These are phyloP conservation scores for Pelosia muscerda DNA, from an alignment of 2,888 invertebrate species.

Conservation along the genomic window DNA sequence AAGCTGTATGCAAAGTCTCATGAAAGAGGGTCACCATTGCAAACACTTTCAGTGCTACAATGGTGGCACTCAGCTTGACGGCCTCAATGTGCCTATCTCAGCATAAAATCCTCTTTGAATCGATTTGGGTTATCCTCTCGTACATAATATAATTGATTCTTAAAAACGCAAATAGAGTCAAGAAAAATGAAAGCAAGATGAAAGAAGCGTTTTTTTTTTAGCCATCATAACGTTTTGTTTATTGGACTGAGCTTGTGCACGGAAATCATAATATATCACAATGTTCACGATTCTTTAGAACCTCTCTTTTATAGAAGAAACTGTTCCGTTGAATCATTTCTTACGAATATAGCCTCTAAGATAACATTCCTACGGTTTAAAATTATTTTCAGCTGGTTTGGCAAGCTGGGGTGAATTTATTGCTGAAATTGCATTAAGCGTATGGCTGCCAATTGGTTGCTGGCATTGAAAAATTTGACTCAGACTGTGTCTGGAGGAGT, in stretches of 20 bases:
- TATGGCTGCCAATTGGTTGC: slow-evolving; percentile 39
- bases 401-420: slow-evolving; percentile 38
- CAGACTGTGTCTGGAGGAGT: slow-evolving; percentile 20
- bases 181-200: no score
- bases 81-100: no score
- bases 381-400: slow-evolving; percentile 1
- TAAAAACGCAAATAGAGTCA: no score
- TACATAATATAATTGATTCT: no score
- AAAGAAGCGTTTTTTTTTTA: neutral
- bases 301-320: slow-evolving; percentile 11
- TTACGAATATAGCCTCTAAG: neutral
- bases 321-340: slow-evolving; percentile 12
- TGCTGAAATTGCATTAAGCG: slow-evolving; percentile 36
- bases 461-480: slow-evolving; percentile 47
- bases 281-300: neutral
- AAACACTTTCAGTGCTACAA: no score
- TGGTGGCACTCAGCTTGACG: no score
- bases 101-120: no score
- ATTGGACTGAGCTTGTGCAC: neutral
- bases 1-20: no score
- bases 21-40: no score
- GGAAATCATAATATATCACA: neutral
- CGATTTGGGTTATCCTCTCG: no score
- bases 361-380: slow-evolving; percentile 6
- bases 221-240: neutral